phyloP scores from a whole-genome alignment of 2,113 vertebrate species.

The Herpailurus yagouaroundi region DNA sequence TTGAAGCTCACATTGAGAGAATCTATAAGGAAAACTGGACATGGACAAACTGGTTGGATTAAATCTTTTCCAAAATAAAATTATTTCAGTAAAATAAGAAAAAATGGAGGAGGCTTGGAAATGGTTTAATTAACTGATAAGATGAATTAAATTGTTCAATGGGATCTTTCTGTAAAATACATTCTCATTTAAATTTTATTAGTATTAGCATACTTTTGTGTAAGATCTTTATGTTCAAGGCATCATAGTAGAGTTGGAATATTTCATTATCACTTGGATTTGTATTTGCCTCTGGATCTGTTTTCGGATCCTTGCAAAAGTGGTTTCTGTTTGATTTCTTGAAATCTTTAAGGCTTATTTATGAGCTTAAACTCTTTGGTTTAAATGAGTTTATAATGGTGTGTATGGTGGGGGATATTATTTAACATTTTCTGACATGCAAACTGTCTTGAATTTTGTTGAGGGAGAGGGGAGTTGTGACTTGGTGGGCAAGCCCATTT shows the following conservation, averaged over 20 bases:
- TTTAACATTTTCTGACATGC: conserved; percentile 67
- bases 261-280: conserved; percentile 50
- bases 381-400: conserved; percentile 62
- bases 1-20: neutral
- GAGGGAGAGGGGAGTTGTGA: conserved; percentile 83
- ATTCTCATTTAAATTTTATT: conserved; percentile 48
- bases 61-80: conserved; percentile 22
- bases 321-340: conserved; percentile 71
- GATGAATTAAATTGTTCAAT: conserved; percentile 41
- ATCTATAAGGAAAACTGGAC: neutral
- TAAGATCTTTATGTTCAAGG: conserved; percentile 21
- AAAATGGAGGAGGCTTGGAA: neutral
- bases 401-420: conserved; percentile 46
- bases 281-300: conserved; percentile 55
- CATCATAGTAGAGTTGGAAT: neutral
- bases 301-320: conserved; percentile 44
- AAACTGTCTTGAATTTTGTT: conserved; percentile 76
- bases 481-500: conserved; percentile 86
- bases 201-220: neutral
- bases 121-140: conserved; percentile 45
- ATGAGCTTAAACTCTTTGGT: conserved; percentile 52
- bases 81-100: neutral
- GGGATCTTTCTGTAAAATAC: conserved; percentile 40
- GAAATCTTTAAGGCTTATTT: conserved; percentile 62
- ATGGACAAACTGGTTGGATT: neutral